A percentile compares a stretch with the other conserved stretches of the same genome.
Conservation (phyloP, 1,140 invertebrate species). For the Cotesia vestalis region DNA sequence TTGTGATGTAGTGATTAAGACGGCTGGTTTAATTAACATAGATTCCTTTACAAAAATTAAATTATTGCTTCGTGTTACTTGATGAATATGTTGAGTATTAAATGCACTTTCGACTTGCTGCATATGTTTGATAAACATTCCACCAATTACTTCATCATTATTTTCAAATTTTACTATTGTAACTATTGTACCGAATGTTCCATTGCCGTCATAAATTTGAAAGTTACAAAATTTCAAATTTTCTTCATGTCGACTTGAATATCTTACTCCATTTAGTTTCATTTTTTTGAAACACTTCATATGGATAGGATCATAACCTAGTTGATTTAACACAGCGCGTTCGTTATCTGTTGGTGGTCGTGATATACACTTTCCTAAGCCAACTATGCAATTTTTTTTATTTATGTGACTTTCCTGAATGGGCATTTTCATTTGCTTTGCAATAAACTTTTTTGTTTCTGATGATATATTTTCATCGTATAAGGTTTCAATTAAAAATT, state of each 20-base stretch:
- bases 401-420: no score
- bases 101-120: neutral
- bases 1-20: neutral
- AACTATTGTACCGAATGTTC: conserved; percentile 5
- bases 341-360: neutral
- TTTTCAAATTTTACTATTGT: conserved; percentile 12
- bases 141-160: conserved; percentile 3
- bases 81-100: conserved; percentile 15
- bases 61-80: conserved; percentile 1
- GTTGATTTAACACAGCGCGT: neutral
- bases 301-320: neutral
- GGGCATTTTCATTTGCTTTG: neutral
- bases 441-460: neutral
- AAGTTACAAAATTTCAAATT: conserved; percentile 21
- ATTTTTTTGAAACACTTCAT: neutral
- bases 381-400: neutral
- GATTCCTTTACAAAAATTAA: conserved; percentile 17
- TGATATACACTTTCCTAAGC: neutral
- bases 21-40: neutral
- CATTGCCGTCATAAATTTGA: conserved; percentile 10
- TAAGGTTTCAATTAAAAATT: neutral
- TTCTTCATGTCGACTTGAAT: neutral
- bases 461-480: no score
- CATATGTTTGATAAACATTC: conserved; percentile 15
- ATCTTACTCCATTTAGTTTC: conserved; percentile 15